Evolutionary conservation across 2,113 vertebrate species (phyloP), one percentile per base, ranked within the genome.

Genomic region (Tragelaphus buxtoni): DNA sequence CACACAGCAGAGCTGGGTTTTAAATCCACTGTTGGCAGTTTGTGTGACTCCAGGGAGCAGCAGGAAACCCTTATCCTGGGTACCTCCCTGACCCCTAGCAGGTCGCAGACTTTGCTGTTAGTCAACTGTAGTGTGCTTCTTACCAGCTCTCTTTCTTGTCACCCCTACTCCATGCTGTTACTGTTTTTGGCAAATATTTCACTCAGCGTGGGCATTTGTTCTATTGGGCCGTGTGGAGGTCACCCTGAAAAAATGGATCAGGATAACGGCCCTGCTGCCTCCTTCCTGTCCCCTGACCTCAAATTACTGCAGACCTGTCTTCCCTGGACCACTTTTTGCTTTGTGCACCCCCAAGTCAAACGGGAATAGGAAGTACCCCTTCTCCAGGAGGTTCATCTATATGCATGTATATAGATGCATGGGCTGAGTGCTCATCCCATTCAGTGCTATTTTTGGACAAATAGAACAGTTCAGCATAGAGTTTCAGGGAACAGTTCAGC

Each of bases 241-340:
- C 60, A 77, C 86, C 26, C 30, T 80, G 84, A 86, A 45, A 69
- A 35, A 86, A 77, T 28, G 84, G 16, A 22, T 39, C 88, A 16
- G 26, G 69, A 55, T 30, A 49, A 55, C 26, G 42, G 61, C 53
- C 30, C 72, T 65, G 63, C 49, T 76, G 76, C 91, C 55, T 72
- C 56, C 47, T 94, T 81, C 58, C n/a, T 24, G 45, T 42, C 32
- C 60, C n/a, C 39, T 95, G 96, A 96, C 55, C 63, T 91, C 95
- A 58, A 90, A 94, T 92, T 77, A 76, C 74, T 94, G 97, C 97
- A 28, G 69, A 74, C 76, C 93, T 94, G 53, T 87, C 96, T 96
- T 93, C 94, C 72, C 94, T 95, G 97, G 94, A 93, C 77, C 61
- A 8, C 85, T 96, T 65, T 97, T 95, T 97, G 96, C 98, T 95